These are phyloP conservation scores for Physocephala rufipes DNA, from an alignment of 2,888 invertebrate genomes.

Conservation along the genomic window DNA sequence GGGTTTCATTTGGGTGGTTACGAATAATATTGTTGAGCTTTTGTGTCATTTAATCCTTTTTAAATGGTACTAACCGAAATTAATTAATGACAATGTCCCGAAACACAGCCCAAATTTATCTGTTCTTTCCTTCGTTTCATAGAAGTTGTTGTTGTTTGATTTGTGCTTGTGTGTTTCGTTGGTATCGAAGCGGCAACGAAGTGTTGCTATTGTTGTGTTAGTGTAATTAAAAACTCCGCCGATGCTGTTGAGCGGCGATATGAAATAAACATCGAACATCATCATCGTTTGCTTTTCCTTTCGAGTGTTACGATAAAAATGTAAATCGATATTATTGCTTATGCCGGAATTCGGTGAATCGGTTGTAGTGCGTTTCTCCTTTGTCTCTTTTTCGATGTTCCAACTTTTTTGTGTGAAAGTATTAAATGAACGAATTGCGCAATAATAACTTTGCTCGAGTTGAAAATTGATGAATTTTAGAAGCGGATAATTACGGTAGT, in stretches of 20 bases:
- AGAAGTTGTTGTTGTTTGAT: too few relatives aligned
- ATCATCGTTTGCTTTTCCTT: not conserved
- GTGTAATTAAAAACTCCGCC: constrained; percentile 10
- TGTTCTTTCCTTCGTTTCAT: too few relatives aligned
- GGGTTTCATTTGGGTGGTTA: too few relatives aligned
- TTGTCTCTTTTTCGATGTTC: constrained; percentile 14
- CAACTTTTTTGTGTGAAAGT: constrained; percentile 17
- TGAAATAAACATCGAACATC: too few relatives aligned
- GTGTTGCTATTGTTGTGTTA: too few relatives aligned
- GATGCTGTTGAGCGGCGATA: constrained; percentile 20
- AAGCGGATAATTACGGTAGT: constrained; percentile 8
- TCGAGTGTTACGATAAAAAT: constrained; percentile 23
- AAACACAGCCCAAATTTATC: constrained; percentile 18
- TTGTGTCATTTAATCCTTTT: constrained; percentile 61
- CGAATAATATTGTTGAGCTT: constrained; percentile 41
- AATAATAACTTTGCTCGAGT: constrained; percentile 20
- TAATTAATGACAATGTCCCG: constrained; percentile 32
- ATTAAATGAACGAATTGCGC: constrained; percentile 29
- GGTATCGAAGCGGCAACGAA: too few relatives aligned
- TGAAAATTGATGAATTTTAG: constrained; percentile 31
- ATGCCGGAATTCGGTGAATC: constrained; percentile 17
- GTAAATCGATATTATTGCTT: constrained; percentile 29
- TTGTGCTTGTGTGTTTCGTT: too few relatives aligned
- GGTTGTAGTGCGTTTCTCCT: not conserved
- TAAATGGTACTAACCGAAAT: constrained; percentile 59